Conservation (phyloP, 2,888 invertebrate species). For the Agriopis aurantiaria region DNA sequence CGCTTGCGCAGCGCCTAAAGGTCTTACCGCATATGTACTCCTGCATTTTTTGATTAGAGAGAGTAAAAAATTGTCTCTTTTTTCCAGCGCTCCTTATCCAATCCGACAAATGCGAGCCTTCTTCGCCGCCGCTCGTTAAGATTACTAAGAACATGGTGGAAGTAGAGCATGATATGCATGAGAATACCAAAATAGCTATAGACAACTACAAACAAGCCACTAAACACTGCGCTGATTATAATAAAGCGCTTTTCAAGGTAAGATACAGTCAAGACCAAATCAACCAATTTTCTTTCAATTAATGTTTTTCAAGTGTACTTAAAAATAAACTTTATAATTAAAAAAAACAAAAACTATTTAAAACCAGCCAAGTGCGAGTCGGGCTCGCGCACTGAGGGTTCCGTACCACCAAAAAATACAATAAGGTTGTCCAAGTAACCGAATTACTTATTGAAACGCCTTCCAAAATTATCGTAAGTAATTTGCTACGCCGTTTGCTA, state of each 20-base stretch:
- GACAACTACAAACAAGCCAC: slow-evolving; percentile 89
- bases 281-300: neutral
- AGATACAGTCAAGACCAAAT: slow-evolving; percentile 10
- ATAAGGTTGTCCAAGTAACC: too few species aligned
- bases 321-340: too few species aligned
- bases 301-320: neutral
- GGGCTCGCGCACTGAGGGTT: too few species aligned
- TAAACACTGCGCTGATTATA: slow-evolving; percentile 85
- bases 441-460: too few species aligned
- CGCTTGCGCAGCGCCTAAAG: too few species aligned
- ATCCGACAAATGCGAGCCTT: slow-evolving; percentile 73
- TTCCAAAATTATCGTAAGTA: too few species aligned
- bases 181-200: slow-evolving; percentile 86
- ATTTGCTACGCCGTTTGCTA: too few species aligned
- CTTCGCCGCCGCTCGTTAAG: slow-evolving; percentile 52
- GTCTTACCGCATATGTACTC: too few species aligned
- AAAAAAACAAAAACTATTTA: too few species aligned
- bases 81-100: slow-evolving; percentile 69
- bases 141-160: slow-evolving; percentile 78
- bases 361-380: too few species aligned
- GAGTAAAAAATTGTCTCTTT: neutral
- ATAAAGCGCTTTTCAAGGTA: slow-evolving; percentile 72
- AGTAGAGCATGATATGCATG: slow-evolving; percentile 80
- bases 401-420: too few species aligned
- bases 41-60: too few species aligned